These are phyloP conservation scores for Anguilla anguilla DNA, from an alignment of 2,797 vertebrate species.

Conservation along the genomic window DNA sequence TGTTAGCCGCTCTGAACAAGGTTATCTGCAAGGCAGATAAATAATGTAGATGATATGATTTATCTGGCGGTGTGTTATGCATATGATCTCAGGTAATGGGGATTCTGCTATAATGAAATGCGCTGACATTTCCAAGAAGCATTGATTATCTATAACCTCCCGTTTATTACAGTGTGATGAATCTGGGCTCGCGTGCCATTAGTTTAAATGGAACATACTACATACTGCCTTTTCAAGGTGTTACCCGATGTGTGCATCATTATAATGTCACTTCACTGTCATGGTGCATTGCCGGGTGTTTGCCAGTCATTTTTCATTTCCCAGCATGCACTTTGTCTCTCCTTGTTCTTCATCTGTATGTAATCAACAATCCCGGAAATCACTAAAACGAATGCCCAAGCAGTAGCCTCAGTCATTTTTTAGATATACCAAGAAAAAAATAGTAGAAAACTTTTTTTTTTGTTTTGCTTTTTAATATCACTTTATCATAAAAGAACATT, in stretches of 20 bases:
- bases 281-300: background rate
- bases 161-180: constrained; percentile 7
- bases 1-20: background rate
- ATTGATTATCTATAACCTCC: constrained; percentile 29
- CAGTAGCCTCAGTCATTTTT: background rate
- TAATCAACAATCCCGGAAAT: background rate
- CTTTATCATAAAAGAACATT: background rate
- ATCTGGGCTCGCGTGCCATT: background rate
- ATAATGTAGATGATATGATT: constrained; percentile 21
- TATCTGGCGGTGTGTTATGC: background rate
- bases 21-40: background rate
- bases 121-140: constrained; percentile 25
- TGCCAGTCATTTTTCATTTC: background rate
- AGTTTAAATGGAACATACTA: constrained; percentile 4
- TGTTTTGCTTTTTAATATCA: background rate
- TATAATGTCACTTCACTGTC: constrained; percentile 18
- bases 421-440: background rate
- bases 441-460: background rate
- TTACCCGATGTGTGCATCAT: background rate
- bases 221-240: background rate
- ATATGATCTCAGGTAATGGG: background rate
- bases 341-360: background rate
- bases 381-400: background rate
- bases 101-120: constrained; percentile 18
- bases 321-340: background rate